Percentiles rank a stretch among this genome's conserved stretches.
phyloP scores from a whole-genome alignment of 1,140 invertebrate species.

The Anastatus disparis region DNA sequence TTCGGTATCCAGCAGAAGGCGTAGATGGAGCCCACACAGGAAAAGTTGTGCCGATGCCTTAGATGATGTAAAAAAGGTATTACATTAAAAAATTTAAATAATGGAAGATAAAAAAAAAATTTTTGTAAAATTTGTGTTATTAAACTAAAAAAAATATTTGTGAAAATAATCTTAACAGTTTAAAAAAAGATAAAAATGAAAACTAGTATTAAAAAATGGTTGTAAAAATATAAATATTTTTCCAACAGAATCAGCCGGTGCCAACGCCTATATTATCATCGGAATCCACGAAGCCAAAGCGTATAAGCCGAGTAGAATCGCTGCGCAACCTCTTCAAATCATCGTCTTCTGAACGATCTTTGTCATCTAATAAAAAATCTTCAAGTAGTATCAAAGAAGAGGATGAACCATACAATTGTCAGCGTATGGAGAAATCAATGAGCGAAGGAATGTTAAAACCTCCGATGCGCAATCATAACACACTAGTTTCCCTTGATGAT shows the following conservation, averaged over 20 bases:
- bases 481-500: constrained; percentile 9
- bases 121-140: too few species aligned
- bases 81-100: too few species aligned
- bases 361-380: too few species aligned
- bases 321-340: constrained; percentile 68
- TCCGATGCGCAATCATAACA: too few species aligned
- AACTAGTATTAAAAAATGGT: too few species aligned
- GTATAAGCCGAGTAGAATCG: constrained; percentile 70
- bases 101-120: too few species aligned
- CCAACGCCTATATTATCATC: constrained; percentile 21
- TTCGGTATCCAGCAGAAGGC: constrained; percentile 60
- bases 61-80: constrained; percentile 54
- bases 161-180: too few species aligned
- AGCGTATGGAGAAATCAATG: constrained; percentile 58
- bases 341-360: constrained; percentile 20
- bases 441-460: constrained; percentile 57
- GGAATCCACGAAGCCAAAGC: constrained; percentile 57
- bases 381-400: constrained; percentile 45
- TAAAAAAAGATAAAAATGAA: too few species aligned
- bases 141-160: too few species aligned
- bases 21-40: constrained; percentile 65
- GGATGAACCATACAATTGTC: constrained; percentile 45
- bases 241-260: too few species aligned
- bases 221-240: too few species aligned
- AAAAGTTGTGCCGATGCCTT: constrained; percentile 46